phyloP scores from a whole-genome alignment of 2,888 invertebrate genomes.

The Lordiphosa fenestrarum region DNA sequence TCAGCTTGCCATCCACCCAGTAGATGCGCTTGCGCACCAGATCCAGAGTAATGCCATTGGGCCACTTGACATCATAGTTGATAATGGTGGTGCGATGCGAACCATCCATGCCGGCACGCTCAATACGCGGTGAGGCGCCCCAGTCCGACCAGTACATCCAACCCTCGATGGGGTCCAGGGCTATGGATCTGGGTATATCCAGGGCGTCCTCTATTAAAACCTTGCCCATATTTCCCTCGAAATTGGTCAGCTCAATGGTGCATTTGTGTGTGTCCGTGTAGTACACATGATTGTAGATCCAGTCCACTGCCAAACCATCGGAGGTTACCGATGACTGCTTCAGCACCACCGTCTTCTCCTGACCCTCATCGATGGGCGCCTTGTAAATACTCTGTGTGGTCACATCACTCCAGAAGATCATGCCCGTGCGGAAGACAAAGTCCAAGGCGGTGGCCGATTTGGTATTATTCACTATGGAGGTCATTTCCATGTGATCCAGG shows the following conservation, averaged over 20 bases:
- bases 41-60: slow-evolving; percentile 97
- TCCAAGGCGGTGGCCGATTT: slow-evolving; percentile 96
- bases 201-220: slow-evolving; percentile 91
- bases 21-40: slow-evolving; percentile 93
- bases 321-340: slow-evolving; percentile 92
- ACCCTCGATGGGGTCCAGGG: slow-evolving; percentile 94
- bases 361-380: slow-evolving; percentile 96
- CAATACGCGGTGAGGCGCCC: slow-evolving; percentile 95
- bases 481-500: slow-evolving; percentile 95
- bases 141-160: slow-evolving; percentile 99
- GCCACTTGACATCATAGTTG: slow-evolving; percentile 95
- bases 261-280: slow-evolving; percentile 97
- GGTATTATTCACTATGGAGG: slow-evolving; percentile 95
- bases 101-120: slow-evolving; percentile 98
- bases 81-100: slow-evolving; percentile 92
- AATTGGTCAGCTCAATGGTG: slow-evolving; percentile 94
- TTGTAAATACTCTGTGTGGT: slow-evolving; percentile 95
- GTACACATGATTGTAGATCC: slow-evolving; percentile 98
- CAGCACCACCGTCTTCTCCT: slow-evolving; percentile 90
- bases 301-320: slow-evolving; percentile 98
- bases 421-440: slow-evolving; percentile 94
- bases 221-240: slow-evolving; percentile 94
- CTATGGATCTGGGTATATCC: slow-evolving; percentile 96
- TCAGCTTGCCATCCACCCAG: slow-evolving; percentile 98
- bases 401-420: slow-evolving; percentile 99